A percentile compares a stretch with the other conserved stretches of the same genome.
phyloP scores from a whole-genome alignment of 2,797 vertebrate species.

The Poeciliopsis turneri region DNA sequence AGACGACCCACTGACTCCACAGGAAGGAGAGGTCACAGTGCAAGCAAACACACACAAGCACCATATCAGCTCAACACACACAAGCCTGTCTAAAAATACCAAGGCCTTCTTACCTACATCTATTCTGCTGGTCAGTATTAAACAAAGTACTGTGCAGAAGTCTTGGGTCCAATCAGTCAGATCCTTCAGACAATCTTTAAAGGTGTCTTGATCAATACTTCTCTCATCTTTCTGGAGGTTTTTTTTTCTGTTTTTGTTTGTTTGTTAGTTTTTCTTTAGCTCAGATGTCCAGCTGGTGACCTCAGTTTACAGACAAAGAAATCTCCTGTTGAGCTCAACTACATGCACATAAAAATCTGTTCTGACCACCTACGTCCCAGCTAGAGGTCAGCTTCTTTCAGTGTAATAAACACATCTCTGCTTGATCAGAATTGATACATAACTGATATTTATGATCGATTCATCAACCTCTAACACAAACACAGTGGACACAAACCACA shows the following conservation, averaged over 20 bases:
- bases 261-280: background rate
- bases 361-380: background rate
- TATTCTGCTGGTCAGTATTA: background rate
- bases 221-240: background rate
- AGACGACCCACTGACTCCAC: conserved; percentile 64
- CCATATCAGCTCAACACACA: conserved; percentile 10
- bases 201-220: background rate
- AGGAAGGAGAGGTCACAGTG: conserved; percentile 76
- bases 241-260: background rate
- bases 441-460: too few relatives aligned
- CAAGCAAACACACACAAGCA: conserved; percentile 51
- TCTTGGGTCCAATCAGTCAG: background rate
- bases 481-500: background rate
- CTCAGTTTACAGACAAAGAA: background rate
- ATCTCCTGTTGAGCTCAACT: background rate
- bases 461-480: background rate
- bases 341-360: background rate
- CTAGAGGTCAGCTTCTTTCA: background rate
- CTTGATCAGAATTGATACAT: background rate
- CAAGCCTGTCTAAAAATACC: conserved; percentile 12
- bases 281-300: background rate
- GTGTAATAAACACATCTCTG: background rate
- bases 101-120: background rate
- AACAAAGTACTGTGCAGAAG: background rate
- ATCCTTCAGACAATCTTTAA: background rate